Evolutionary conservation across 2,113 vertebrate species (phyloP), one percentile per base, ranked within the genome.

Genomic region (Eulacestoma nigropectus): DNA sequence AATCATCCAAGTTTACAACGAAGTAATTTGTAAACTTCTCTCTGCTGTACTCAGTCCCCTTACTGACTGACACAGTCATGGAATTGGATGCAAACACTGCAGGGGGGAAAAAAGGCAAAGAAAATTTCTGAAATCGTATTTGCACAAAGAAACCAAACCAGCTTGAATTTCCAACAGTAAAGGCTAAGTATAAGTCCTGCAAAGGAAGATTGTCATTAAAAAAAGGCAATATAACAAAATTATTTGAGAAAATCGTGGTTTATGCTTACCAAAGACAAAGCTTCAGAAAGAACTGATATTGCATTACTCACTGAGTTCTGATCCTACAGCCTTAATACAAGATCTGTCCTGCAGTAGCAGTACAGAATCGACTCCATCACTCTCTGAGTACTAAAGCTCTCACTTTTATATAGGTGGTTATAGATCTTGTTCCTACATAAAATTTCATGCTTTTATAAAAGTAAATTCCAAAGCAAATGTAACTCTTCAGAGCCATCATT

Each of bases 381-480:
- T 46, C 70, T 42, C 32, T 64, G 29, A 52, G 30, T 57, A 76
- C 70, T 42, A 65, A 91, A 5, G 10, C 6, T 8, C 16, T 84
- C 52, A 11, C 29, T 72, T 96, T 93, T 88, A 84, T 81, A 65
- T 37, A 62, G 37, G 13, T 50, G 9, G 37, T 78, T 93, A 64
- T 10, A 73, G 53, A 52, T 75, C 73, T 88, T 81, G 62, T 49
- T 90, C 53, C 52, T 81, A 70, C 60, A 53, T 79, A 84, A 92
- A 87, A 93, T 68, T 60, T 92, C 80, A 77, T 94, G 86, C 88
- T 97, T 97, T 93, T 95, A 75, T 87, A 91, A 86, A 95, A 76
- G 21, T 55, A 82, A 95, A 97, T 97, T 97, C 97, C 84, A 83
- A 91, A 89, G 77, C 87, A 89, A 94, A 97, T 77, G 83, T 64